These are phyloP conservation scores for Xestobium rufovillosum DNA, from an alignment of 2,888 invertebrate species.

Conservation along the genomic window DNA sequence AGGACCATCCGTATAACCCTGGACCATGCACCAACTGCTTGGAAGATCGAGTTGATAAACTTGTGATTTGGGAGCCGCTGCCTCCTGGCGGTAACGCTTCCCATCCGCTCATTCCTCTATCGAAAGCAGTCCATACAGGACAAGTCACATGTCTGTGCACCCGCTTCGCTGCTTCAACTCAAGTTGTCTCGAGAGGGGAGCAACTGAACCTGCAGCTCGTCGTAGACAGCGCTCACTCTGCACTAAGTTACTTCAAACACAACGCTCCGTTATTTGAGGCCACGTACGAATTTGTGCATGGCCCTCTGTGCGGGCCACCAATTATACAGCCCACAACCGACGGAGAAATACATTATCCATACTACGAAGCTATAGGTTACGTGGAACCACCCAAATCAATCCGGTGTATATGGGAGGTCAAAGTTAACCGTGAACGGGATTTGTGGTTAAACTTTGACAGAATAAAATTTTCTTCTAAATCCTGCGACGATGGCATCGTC, in stretches of 20 bases:
- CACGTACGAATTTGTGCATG: slow-evolving; percentile 81
- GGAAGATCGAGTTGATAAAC: slow-evolving; percentile 77
- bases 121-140: slow-evolving; percentile 56
- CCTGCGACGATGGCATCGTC: slow-evolving; percentile 79
- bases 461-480: slow-evolving; percentile 75
- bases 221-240: slow-evolving; percentile 78
- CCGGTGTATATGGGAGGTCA: slow-evolving; percentile 49
- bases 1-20: slow-evolving; percentile 70
- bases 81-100: slow-evolving; percentile 41
- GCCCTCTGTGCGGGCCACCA: slow-evolving; percentile 80
- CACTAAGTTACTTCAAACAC: slow-evolving; percentile 82
- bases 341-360: slow-evolving; percentile 82
- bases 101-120: slow-evolving; percentile 44
- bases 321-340: slow-evolving; percentile 71
- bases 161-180: slow-evolving; percentile 50
- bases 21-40: slow-evolving; percentile 80
- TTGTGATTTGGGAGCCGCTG: slow-evolving; percentile 70
- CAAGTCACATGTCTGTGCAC: slow-evolving; percentile 70
- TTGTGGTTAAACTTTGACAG: slow-evolving; percentile 83
- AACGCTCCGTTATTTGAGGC: slow-evolving; percentile 78
- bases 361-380: slow-evolving; percentile 67
- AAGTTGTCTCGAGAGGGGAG: slow-evolving; percentile 73
- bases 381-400: slow-evolving; percentile 61
- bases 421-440: slow-evolving; percentile 75
- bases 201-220: slow-evolving; percentile 73